Evolutionary conservation across 2,888 invertebrate species (phyloP).

Genomic region (Aromia moschata): DNA sequence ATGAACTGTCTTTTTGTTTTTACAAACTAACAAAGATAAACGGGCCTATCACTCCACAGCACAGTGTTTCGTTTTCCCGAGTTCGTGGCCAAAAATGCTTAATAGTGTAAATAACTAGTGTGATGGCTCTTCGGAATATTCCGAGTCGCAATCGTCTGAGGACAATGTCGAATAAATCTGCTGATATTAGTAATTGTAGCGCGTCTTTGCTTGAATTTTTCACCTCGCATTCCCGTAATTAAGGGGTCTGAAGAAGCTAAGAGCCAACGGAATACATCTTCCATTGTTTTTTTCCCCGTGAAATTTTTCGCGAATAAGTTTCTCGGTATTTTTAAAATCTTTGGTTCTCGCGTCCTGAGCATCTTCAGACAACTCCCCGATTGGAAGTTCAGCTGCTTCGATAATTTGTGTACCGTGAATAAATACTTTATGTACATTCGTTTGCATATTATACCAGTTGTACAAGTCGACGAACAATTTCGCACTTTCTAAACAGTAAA

Average conservation of each 20-base stretch:
- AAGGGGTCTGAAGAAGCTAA: constrained; percentile 1
- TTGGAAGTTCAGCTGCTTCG: background rate
- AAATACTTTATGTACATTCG: constrained; percentile 37
- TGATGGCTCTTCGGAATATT: background rate
- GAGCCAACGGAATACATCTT: background rate
- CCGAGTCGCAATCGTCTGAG: background rate
- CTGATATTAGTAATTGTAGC: background rate
- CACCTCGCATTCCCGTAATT: background rate
- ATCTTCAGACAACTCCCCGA: background rate
- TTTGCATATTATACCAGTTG: constrained; percentile 41
- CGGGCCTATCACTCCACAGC: too few species aligned
- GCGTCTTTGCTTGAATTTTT: background rate
- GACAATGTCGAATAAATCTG: background rate
- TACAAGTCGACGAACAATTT: constrained; percentile 29
- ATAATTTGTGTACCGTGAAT: constrained; percentile 2
- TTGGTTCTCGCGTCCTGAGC: background rate
- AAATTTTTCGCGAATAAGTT: background rate
- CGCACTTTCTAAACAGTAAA: constrained; percentile 18
- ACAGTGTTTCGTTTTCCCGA: background rate
- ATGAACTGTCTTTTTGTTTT: too few species aligned
- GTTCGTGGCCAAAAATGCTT: background rate
- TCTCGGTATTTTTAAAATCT: background rate
- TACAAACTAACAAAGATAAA: too few species aligned
- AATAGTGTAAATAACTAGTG: background rate
- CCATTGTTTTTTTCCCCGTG: background rate